Base-by-base conservation (phyloP, 1,140 invertebrate species). In the Neodiprion lecontei region DNA sequence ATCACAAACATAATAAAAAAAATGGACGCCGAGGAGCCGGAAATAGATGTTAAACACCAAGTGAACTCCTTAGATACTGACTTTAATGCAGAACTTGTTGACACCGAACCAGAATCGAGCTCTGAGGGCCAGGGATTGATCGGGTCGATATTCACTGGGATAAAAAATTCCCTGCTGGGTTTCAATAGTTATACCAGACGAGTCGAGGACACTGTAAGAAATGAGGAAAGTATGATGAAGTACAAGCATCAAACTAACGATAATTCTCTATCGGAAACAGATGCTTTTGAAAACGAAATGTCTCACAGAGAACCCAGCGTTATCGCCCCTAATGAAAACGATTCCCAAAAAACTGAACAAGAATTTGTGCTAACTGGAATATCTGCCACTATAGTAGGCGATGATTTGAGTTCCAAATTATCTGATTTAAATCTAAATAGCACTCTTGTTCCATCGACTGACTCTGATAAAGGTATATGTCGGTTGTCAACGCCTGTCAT, bases 91-190 rank as follows among this genome's bases (percentile, higher is more conserved):
- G 53, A 61, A 61, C 9, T 17, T 0, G 53, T 14, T 12, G 11
- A 12, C 53, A 61, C 11, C 3, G 53, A 61, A 17, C 53, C 53
- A 61, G 53, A 61, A 61, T 17, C 53, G n/a, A 17, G n/a, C 53
- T 61, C 53, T 61, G n/a, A 61, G 53, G 9, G 53, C 53, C 53
- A 61, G 53, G 11, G 53, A 12, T 61, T 17, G 11, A 53, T 81
- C 7, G 77, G 75, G 9, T 75, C 77, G 4, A 49, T 80, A 12
- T 77, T 81, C 21, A 76, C 72, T 9, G 74, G 75, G 17, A 78
- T 81, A 11, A 79, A 79, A 68, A 79, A 77, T 9, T 79, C 79
- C 1, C 74, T 81, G 11, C 65, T 79, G 2, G 74, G 76, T 14
- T 69, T 65, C 47, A 73, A 75, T 50, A 72, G 70, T 1, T 73